Evolutionary conservation across 64 coral and sea anemone genomes (phyloP).

Genomic region (Montipora efflorescens): DNA sequence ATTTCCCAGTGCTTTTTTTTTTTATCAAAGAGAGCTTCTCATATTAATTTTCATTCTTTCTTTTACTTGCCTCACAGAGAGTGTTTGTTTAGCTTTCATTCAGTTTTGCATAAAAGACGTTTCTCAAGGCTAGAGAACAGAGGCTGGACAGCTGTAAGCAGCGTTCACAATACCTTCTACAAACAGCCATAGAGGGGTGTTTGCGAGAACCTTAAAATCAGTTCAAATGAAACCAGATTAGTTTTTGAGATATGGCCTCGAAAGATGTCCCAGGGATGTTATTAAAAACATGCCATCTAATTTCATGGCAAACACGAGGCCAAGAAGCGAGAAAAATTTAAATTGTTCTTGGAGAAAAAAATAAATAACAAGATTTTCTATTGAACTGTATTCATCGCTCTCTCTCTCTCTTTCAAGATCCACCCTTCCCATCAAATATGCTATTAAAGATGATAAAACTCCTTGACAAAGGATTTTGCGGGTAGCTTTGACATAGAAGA

Average conservation of each 20-base stretch:
- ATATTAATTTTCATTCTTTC: constrained; percentile 78
- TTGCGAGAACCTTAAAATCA: constrained; percentile 31
- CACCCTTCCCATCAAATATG: constrained; percentile 57
- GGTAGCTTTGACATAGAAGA: constrained; percentile 72
- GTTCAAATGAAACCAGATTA: constrained; percentile 70
- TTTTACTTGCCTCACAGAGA: constrained; percentile 30
- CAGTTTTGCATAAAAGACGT: constrained; percentile 61
- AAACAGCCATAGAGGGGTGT: constrained; percentile 60
- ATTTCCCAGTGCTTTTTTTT: constrained; percentile 31
- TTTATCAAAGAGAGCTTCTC: not conserved
- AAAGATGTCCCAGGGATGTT: constrained; percentile 71
- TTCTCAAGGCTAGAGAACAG: constrained; percentile 28
- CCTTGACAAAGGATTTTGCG: constrained; percentile 71
- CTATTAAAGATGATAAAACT: constrained; percentile 71
- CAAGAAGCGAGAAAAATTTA: not conserved
- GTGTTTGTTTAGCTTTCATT: constrained; percentile 70
- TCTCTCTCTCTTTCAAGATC: not conserved
- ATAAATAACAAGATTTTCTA: constrained; percentile 28
- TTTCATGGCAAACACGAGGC: not conserved
- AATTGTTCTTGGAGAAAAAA: not conserved
- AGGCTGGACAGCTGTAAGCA: constrained; percentile 52
- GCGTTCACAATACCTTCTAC: constrained; percentile 51
- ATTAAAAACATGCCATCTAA: constrained; percentile 57
- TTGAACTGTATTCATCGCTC: not conserved
- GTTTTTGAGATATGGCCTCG: constrained; percentile 65